These are phyloP conservation scores for Chlorospingus semifuscus DNA, from an alignment of 2,797 vertebrate species.

Conservation along the genomic window DNA sequence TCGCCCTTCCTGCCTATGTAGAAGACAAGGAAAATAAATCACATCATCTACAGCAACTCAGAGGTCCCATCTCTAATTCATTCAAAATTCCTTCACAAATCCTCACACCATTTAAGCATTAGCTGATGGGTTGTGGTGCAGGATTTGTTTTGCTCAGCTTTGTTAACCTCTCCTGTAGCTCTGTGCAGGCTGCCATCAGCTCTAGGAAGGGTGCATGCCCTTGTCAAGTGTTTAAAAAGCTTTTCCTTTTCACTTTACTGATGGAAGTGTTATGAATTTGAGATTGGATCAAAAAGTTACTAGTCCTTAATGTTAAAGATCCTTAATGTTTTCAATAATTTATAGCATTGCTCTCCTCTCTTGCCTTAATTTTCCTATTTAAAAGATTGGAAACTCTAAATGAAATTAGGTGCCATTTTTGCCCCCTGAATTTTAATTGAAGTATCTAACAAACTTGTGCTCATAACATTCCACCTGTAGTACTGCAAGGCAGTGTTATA, in stretches of 20 bases:
- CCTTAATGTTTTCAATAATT: neutral
- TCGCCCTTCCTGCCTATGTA: neutral
- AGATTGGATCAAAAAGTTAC: neutral
- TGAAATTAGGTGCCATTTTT: neutral
- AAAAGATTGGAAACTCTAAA: neutral
- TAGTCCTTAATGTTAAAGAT: neutral
- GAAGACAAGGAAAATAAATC: neutral
- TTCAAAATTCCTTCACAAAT: neutral
- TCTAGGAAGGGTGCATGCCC: neutral
- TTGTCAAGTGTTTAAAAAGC: neutral
- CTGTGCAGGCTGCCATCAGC: neutral
- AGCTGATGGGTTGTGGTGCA: neutral
- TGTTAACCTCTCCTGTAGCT: neutral
- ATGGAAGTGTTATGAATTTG: neutral
- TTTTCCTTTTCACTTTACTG: neutral
- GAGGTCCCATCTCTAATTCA: neutral
- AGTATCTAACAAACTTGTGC: neutral
- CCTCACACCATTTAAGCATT: neutral
- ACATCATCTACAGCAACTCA: neutral
- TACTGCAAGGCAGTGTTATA: neutral
- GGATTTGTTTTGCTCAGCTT: neutral
- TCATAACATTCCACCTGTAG: neutral
- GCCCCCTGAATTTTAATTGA: neutral
- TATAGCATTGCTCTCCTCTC: neutral
- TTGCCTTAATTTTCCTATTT: neutral